Base-by-base conservation (phyloP, 2,888 invertebrate species). In the Reticulitermes lucifugus region DNA sequence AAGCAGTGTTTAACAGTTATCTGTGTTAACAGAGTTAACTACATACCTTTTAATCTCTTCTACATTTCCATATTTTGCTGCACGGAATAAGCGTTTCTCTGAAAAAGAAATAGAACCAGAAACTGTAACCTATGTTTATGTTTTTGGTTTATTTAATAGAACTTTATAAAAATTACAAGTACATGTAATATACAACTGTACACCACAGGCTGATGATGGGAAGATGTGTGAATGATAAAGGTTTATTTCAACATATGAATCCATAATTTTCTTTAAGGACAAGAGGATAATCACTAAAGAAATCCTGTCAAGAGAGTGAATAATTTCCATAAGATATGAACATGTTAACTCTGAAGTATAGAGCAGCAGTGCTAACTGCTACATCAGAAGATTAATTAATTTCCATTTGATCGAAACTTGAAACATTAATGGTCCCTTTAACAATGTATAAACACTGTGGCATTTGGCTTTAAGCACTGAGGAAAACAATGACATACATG, bases 41-140 rank as follows among this genome's bases (percentile, higher is more conserved):
- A 10, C 88, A 88, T 90, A 93, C 93, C 90, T 91, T 89, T 89
- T 90, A 51, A 93, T 89, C 89, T 93, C 93, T 65, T 89, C 88
- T 59, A 91, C 90, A 87, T 92, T 90, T 41, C 93, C 93, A 89
- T 91, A 91, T 87, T 92, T 92, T 29, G 92, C 92, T 83, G 93
- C 91, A 87, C 91, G 89, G 87, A 93, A 92, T 86, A 93, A 92
- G 79, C 90, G 89, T 87, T 91, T 92, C 73, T 92, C 92, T 91
- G 79, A 73, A 73, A 73, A 10, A 73, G 21, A 35, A 35, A 41
- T 14, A 73, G 10, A 73, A 14, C 6, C 29, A n/a, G 9, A 70
- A n/a, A 25, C 0, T 25, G 6, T 25, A 2, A 25, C 10, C 18
- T 25, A n/a, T 70, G 12, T 70, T 25, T 70, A 29, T 29, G 12